Percentiles rank a stretch among this genome's conserved stretches.
These are phyloP conservation scores for Alauda arvensis DNA, from an alignment of 2,797 vertebrate genomes.

Conservation along the genomic window DNA sequence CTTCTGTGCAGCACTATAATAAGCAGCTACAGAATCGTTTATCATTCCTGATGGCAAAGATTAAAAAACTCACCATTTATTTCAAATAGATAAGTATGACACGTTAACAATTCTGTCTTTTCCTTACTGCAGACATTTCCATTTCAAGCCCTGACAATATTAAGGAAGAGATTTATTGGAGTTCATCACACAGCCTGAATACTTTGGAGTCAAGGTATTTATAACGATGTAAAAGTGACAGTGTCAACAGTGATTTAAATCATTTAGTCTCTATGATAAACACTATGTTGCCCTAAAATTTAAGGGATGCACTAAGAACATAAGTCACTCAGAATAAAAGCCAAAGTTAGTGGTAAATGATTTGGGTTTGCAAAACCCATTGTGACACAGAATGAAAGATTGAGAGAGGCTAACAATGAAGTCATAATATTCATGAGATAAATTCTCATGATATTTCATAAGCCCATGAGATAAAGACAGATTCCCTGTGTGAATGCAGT, in stretches of 20 bases:
- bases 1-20: neutral
- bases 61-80: slow-evolving; percentile 46
- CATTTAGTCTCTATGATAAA: slow-evolving; percentile 27
- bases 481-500: neutral
- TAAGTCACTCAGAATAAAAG: neutral
- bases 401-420: neutral
- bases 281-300: slow-evolving; percentile 4
- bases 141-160: slow-evolving; percentile 33
- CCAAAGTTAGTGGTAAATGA: neutral
- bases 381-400: neutral
- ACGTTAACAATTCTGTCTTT: slow-evolving; percentile 37
- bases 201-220: slow-evolving; percentile 20
- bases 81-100: slow-evolving; percentile 34
- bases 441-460: neutral
- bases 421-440: neutral
- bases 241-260: slow-evolving; percentile 43
- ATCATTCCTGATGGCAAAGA: slow-evolving; percentile 42
- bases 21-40: neutral
- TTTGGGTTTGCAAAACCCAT: neutral
- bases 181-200: slow-evolving; percentile 13
- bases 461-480: neutral
- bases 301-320: neutral
- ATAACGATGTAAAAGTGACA: slow-evolving; percentile 24
- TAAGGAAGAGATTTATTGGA: slow-evolving; percentile 44
- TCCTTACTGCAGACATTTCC: slow-evolving; percentile 31